Conservation (phyloP, 2,888 invertebrate genomes). For the Amblyteles armatorius region DNA sequence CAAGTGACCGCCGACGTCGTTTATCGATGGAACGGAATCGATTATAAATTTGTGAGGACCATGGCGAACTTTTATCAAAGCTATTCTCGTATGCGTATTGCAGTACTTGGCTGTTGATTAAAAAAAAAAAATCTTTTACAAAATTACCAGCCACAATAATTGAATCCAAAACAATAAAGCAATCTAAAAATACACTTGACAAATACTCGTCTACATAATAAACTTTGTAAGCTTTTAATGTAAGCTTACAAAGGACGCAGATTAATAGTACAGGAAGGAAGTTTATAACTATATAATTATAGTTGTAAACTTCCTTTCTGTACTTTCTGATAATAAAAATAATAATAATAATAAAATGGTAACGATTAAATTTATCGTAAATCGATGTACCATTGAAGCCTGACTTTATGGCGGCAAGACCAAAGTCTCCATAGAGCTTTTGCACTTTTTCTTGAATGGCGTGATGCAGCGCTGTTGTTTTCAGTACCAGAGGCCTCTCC, state of each 20-base stretch:
- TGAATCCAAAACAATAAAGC: no score
- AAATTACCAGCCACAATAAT: not conserved
- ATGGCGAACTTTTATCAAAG: constrained; percentile 90
- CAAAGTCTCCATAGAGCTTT: constrained; percentile 91
- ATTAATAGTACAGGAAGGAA: no score
- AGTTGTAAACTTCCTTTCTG: no score
- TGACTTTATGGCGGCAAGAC: constrained; percentile 89
- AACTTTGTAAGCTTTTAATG: no score
- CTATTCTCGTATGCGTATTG: constrained; percentile 91
- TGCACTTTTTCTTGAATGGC: constrained; percentile 88
- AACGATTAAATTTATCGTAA: not conserved
- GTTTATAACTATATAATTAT: no score
- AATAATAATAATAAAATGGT: not conserved
- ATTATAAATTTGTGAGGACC: constrained; percentile 91
- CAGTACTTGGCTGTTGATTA: constrained; percentile 90
- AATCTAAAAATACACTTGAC: no score
- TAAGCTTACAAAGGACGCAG: not conserved
- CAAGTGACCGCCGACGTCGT: constrained; percentile 87
- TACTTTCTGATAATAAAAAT: not conserved
- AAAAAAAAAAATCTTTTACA: not conserved
- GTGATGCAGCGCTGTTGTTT: constrained; percentile 86
- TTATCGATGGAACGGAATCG: constrained; percentile 89
- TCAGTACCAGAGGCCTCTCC: constrained; percentile 85
- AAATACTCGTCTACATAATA: not conserved
- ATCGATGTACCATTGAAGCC: constrained; percentile 86